A percentile compares a stretch with the other conserved stretches of the same genome.
Evolutionary conservation across 2,113 vertebrate species (phyloP).

Genomic region (Dasyprocta punctata): DNA sequence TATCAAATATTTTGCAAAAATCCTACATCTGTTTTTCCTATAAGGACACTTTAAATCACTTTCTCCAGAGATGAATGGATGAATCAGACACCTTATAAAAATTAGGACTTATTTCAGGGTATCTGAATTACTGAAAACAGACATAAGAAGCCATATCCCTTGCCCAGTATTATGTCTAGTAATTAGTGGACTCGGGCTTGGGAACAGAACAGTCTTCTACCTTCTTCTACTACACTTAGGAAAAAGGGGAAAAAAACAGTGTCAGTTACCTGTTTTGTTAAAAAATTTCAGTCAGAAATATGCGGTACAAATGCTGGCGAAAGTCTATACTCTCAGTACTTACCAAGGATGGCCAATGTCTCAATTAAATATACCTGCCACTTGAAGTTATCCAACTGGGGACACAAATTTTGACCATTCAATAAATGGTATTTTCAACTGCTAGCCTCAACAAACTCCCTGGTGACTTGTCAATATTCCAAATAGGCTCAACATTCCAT

Average conservation of each 20-base stretch:
- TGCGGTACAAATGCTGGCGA: not conserved
- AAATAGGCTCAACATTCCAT: not conserved
- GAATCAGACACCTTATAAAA: not conserved
- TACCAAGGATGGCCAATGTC: not conserved
- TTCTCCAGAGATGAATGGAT: constrained; percentile 32
- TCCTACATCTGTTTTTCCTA: not conserved
- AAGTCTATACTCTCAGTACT: not conserved
- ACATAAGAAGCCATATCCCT: not conserved
- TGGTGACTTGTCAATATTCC: constrained; percentile 40
- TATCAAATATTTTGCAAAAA: constrained; percentile 55
- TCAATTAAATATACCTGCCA: not conserved
- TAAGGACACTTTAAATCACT: not conserved
- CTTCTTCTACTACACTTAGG: not conserved
- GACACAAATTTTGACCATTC: not conserved
- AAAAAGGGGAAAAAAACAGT: not conserved
- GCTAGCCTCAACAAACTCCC: not conserved
- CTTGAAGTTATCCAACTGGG: not conserved
- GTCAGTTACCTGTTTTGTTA: constrained; percentile 3
- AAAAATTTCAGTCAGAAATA: constrained; percentile 32
- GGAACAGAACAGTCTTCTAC: not conserved
- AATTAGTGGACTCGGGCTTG: not conserved
- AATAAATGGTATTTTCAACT: not conserved
- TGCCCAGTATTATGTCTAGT: not conserved
- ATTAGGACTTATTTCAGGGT: not conserved
- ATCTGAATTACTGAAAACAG: not conserved